These are phyloP conservation scores for Protonemura montana DNA, from an alignment of 2,888 invertebrate species.

Conservation along the genomic window DNA sequence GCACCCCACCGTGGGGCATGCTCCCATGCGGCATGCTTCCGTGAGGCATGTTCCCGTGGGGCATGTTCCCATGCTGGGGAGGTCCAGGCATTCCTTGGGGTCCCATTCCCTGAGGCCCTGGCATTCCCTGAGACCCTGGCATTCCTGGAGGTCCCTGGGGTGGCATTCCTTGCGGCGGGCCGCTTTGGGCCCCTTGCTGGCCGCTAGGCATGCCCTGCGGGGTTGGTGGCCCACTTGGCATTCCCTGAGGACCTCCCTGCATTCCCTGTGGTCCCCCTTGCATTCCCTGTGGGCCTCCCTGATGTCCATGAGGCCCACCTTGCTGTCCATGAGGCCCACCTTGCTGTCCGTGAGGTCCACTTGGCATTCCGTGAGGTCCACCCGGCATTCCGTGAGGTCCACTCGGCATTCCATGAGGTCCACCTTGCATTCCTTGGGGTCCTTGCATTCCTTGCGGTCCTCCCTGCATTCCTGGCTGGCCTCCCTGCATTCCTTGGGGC, in stretches of 20 bases:
- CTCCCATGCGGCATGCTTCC: neutral
- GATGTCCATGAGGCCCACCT: neutral
- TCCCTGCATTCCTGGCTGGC: neutral
- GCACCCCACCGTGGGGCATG: conserved; percentile 20
- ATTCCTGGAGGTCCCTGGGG: too few relatives aligned
- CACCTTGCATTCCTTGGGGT: neutral
- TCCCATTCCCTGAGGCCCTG: neutral
- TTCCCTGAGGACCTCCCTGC: neutral
- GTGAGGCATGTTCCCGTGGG: neutral
- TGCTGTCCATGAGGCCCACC: neutral
- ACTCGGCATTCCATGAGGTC: neutral
- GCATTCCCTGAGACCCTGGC: too few relatives aligned
- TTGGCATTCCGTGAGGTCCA: neutral
- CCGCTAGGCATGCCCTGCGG: conserved; percentile 20
- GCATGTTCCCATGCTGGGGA: neutral
- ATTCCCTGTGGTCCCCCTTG: neutral
- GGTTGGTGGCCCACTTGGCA: conserved; percentile 1
- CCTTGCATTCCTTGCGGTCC: conserved; percentile 10
- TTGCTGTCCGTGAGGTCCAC: neutral
- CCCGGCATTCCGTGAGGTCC: neutral
- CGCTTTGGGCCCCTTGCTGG: neutral
- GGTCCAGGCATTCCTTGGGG: neutral
- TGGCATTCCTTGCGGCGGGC: too few relatives aligned
- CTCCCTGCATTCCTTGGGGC: neutral
- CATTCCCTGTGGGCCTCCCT: neutral